Base-by-base conservation (phyloP, 2,113 vertebrate genomes). In the Ifrita kowaldi region DNA sequence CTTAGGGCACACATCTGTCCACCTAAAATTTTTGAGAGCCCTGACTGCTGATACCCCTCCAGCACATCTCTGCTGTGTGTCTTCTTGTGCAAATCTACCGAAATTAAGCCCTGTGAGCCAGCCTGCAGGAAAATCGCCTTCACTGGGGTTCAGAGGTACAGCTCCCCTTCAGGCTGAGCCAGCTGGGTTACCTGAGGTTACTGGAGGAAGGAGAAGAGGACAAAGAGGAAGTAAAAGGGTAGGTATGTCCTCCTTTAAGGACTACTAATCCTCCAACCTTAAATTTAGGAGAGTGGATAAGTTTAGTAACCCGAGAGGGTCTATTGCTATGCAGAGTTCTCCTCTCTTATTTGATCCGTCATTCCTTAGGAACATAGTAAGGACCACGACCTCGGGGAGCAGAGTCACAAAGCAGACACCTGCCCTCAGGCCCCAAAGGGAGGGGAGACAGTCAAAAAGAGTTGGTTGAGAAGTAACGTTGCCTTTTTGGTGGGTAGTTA, bases 201-300 rank as follows among this genome's bases (percentile, higher is more conserved):
- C 70, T 11, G 46, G 52, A 78, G 47, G 73, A 89, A 91, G 84
- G 49, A 90, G 83, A 83, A 65, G 59, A 86, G 93, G 87, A 89
- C 57, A 77, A 57, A 92, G 90, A 96, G 94, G 95, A 97, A 96
- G 82, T 76, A 71, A 79, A 68, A 47, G 28, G 26, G 23, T 47
- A 84, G 81, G 50, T 37, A 60, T 59, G 89, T 60, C 87, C 65
- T 87, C 74, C 39, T 63, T 79, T 93, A 94, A 96, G 69, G 56
- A 94, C 94, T 62, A 94, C 73, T 95, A 97, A 92, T 96, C 91
- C 91, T 92, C 47, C 62, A 82, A 52, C 22, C 84, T 95, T 95
- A 96, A 91, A 94, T 96, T 91, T 95, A 91, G 89, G 80, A 78
- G 46, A 56, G 74, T 27, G 80, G 60, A 8, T 95, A 88, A 90